Base-by-base conservation (phyloP, 1,140 invertebrate species). In the Phthorimaea operculella region DNA sequence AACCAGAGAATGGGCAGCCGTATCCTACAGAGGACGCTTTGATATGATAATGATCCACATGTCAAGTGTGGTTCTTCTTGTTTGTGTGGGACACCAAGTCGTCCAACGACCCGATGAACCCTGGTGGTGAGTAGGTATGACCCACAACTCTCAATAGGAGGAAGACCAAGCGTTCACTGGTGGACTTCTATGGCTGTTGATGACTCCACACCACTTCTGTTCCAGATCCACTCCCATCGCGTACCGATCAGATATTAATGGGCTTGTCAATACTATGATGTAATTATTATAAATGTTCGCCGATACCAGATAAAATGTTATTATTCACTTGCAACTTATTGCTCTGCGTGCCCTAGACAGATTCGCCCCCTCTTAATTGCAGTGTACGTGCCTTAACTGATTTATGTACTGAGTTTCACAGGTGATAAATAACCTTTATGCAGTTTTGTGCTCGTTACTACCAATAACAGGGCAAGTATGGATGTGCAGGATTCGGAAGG, bases 251-350 rank as follows among this genome's bases (percentile, higher is more conserved):
- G 63, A 74, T 73, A 81, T 78, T 77, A 77, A 79, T 78, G 66
- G 70, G 55, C 65, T 67, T 74, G 78, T 78, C 76, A 78, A 75
- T 80, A 68, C 58, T 70, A 67, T 75, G 70, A 78, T 78, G 72
- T 82, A 76, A 78, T 82, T 79, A 79, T 82, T 73, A 79, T 82
- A 79, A 79, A 79, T 78, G 76, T 70, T 66, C 68, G 52, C 47
- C 60, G 71, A 72, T 70, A 51, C 42, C 54, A 71, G 73, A 79
- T 78, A 76, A 81, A 78, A 74, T 70, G 65, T 74, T 74, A 75
- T 76, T 79, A 76, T 74, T 67, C 62, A 55, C 16, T 9, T 47
- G 44, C 14, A 47, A 47, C 44, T 47, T 47, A 47, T 47, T 47
- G 44, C 44, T 4, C 50, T 55, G 56, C 54, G 58, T 65, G 67